Percentiles rank a stretch among this genome's conserved stretches.
Evolutionary conservation across 1,140 invertebrate species (phyloP).

Genomic region (Drosophila chauvacae): DNA sequence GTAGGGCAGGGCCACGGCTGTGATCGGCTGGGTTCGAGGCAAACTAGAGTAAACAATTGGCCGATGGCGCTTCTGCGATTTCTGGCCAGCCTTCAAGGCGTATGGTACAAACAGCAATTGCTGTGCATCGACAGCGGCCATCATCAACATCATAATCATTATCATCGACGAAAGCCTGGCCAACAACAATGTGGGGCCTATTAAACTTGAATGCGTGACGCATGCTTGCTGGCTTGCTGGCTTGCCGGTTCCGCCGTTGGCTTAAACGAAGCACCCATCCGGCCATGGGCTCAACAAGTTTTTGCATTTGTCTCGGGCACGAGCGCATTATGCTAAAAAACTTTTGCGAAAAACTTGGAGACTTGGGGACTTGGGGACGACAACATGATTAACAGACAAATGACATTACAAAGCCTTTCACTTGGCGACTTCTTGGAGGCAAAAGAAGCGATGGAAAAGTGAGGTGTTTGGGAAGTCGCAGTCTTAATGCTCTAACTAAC

Average conservation of each 20-base stretch:
- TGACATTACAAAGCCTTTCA: constrained; percentile 81
- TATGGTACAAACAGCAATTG: constrained; percentile 37
- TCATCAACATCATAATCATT: constrained; percentile 8
- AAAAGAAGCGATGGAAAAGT: not conserved
- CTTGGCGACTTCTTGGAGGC: constrained; percentile 56
- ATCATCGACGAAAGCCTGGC: constrained; percentile 32
- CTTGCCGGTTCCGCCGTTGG: constrained; percentile 7
- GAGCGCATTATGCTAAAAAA: constrained; percentile 78
- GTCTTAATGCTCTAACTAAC: not conserved
- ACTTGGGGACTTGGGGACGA: constrained; percentile 66
- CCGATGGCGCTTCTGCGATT: constrained; percentile 24
- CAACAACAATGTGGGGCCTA: constrained; percentile 54
- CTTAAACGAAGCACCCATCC: constrained; percentile 4
- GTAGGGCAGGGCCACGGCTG: not conserved
- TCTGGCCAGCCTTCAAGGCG: constrained; percentile 31
- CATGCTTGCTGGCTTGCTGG: constrained; percentile 49
- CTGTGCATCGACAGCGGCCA: constrained; percentile 18
- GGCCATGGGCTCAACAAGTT: constrained; percentile 68
- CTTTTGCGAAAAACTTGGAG: constrained; percentile 63
- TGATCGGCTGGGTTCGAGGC: constrained; percentile 12
- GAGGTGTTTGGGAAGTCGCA: not conserved
- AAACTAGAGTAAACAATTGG: constrained; percentile 34
- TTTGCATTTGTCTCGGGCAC: constrained; percentile 67
- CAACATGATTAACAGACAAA: constrained; percentile 82
- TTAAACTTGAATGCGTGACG: constrained; percentile 76